Conservation (phyloP, 2,797 vertebrate genomes). For the Microchirus variegatus region DNA sequence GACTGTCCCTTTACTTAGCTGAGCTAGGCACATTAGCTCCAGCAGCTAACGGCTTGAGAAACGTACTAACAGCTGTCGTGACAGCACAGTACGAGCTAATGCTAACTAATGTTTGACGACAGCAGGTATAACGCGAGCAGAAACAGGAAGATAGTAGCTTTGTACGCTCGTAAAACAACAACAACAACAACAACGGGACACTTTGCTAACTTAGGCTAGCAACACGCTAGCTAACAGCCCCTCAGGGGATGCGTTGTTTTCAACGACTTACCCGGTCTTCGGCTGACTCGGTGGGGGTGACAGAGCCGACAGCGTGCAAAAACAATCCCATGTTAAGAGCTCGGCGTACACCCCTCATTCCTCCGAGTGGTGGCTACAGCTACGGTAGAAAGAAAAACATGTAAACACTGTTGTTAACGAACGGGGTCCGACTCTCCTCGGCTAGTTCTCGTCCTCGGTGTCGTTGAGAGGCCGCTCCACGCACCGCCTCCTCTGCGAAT, state of each 20-base stretch:
- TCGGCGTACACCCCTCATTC: conserved; percentile 65
- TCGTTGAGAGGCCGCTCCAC: conserved; percentile 53
- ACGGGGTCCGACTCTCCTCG: conserved; percentile 16
- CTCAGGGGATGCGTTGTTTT: conserved; percentile 30
- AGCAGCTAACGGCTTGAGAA: conserved; percentile 35
- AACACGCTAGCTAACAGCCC: conserved; percentile 39
- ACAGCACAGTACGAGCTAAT: conserved; percentile 19
- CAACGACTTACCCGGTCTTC: conserved; percentile 75
- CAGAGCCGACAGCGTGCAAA: conserved; percentile 76
- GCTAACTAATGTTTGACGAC: too few relatives aligned
- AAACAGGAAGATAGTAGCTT: too few relatives aligned
- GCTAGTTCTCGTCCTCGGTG: conserved; percentile 41
- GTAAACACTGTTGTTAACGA: conserved; percentile 24
- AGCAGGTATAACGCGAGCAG: background rate
- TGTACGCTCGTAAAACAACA: too few relatives aligned
- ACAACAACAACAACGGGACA: background rate
- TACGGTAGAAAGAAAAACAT: conserved; percentile 31
- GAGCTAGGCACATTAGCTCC: conserved; percentile 37
- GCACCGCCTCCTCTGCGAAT: conserved; percentile 69
- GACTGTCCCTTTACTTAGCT: conserved; percentile 3
- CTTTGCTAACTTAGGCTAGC: conserved; percentile 8
- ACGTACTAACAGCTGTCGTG: conserved; percentile 10
- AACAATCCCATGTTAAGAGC: conserved; percentile 81
- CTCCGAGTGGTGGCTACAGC: conserved; percentile 44
- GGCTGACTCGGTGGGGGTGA: conserved; percentile 75